Evolutionary conservation across 2,113 vertebrate species (phyloP).

Genomic region (Megalops atlanticus): DNA sequence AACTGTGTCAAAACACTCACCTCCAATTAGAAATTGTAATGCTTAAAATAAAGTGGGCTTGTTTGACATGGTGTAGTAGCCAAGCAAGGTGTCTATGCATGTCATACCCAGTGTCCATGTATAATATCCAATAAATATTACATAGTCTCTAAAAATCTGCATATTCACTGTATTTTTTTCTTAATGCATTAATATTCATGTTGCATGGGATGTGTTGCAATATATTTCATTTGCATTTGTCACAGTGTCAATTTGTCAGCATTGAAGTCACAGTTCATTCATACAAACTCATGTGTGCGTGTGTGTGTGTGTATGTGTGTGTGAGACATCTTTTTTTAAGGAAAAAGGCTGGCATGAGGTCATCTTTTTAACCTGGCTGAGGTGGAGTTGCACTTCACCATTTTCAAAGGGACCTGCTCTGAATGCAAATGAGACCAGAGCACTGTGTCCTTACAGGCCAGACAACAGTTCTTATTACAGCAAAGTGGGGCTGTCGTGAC

Average conservation of each 20-base stretch:
- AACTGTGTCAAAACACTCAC: neutral
- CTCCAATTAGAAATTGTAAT: neutral
- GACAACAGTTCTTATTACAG: neutral
- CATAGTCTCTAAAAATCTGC: neutral
- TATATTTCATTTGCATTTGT: neutral
- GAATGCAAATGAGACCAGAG: neutral
- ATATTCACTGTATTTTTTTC: neutral
- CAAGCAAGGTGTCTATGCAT: neutral
- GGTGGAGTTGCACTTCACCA: neutral
- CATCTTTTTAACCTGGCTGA: neutral
- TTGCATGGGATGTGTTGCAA: neutral
- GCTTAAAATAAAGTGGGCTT: neutral
- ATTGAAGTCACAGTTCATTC: neutral
- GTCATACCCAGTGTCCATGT: neutral
- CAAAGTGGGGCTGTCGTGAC: neutral
- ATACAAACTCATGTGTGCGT: neutral
- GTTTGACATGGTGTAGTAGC: neutral
- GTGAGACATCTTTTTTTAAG: too few species aligned
- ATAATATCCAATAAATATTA: conserved; percentile 1
- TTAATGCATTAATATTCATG: conserved; percentile 3
- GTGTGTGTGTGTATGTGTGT: neutral
- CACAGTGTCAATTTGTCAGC: neutral
- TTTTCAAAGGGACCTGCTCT: neutral
- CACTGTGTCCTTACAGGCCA: neutral
- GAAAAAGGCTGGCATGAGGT: neutral